Percentiles rank a stretch among this genome's conserved stretches.
phyloP scores from a whole-genome alignment of 2,888 invertebrate genomes.

The Tenthredo scrophulariae region DNA sequence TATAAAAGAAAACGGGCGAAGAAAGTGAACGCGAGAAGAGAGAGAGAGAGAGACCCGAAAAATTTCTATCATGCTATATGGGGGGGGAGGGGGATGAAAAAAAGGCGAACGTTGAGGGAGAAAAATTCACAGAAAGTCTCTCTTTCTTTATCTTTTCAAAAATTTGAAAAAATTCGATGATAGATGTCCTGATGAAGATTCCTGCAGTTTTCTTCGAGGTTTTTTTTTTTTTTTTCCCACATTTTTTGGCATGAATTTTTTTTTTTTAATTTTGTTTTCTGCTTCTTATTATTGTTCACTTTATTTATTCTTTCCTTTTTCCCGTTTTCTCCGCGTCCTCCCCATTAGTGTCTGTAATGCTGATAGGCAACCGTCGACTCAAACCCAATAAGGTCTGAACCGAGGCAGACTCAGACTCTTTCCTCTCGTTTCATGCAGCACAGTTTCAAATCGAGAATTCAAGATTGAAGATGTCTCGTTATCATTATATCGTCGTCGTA shows the following conservation, averaged over 20 bases:
- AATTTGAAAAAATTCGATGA: no score
- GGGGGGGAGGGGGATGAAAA: neutral
- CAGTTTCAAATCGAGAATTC: slow-evolving; percentile 38
- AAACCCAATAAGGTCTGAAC: neutral
- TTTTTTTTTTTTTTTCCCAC: no score
- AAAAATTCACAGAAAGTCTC: slow-evolving; percentile 58
- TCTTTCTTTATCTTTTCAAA: no score
- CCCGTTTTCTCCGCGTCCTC: neutral
- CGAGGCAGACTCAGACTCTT: slow-evolving; percentile 4
- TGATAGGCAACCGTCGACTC: slow-evolving; percentile 40
- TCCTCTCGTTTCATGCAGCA: neutral
- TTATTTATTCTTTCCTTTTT: slow-evolving; percentile 21
- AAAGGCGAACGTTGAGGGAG: neutral
- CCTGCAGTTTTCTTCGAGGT: no score
- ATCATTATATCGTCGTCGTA: slow-evolving; percentile 52
- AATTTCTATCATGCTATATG: neutral
- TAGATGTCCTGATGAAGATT: slow-evolving; percentile 69
- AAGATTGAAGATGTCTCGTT: slow-evolving; percentile 51
- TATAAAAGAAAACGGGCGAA: slow-evolving; percentile 47
- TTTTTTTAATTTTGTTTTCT: neutral
- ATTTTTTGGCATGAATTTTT: no score
- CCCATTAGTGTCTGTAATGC: slow-evolving; percentile 35
- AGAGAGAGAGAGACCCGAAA: neutral
- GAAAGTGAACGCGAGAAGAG: neutral
- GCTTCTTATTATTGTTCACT: neutral